These are phyloP conservation scores for Desoria tigrina DNA, from an alignment of 2,888 invertebrate species.

Conservation along the genomic window DNA sequence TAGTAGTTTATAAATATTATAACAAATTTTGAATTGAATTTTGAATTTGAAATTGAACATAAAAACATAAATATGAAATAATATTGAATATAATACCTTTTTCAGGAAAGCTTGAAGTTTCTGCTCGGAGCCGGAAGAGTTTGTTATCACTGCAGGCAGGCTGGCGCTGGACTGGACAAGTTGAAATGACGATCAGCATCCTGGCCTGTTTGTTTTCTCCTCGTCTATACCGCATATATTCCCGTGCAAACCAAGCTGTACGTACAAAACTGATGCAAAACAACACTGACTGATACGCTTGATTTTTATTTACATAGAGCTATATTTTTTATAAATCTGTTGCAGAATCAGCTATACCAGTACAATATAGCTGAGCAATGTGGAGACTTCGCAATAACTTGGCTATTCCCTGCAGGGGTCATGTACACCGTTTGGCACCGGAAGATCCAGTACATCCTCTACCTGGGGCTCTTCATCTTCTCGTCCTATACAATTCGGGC, in stretches of 20 bases:
- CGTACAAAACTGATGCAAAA: background rate
- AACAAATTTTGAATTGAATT: no score
- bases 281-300: background rate
- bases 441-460: slow-evolving; percentile 42
- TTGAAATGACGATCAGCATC: slow-evolving; percentile 14
- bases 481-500: slow-evolving; percentile 52
- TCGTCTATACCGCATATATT: slow-evolving; percentile 24
- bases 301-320: background rate
- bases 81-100: no score
- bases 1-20: no score
- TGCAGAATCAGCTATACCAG: slow-evolving; percentile 66
- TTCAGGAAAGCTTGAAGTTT: no score
- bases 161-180: no score
- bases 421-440: slow-evolving; percentile 46
- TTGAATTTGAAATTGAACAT: no score
- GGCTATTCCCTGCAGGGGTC: slow-evolving; percentile 40
- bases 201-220: slow-evolving; percentile 27
- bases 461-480: slow-evolving; percentile 30
- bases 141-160: no score
- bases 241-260: slow-evolving; percentile 23
- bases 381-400: slow-evolving; percentile 61
- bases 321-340: background rate
- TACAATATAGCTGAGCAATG: slow-evolving; percentile 70
- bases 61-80: no score
- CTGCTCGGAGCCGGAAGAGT: no score